phyloP scores from a whole-genome alignment of 2,113 vertebrate genomes.

The Leptocoma aspasia region DNA sequence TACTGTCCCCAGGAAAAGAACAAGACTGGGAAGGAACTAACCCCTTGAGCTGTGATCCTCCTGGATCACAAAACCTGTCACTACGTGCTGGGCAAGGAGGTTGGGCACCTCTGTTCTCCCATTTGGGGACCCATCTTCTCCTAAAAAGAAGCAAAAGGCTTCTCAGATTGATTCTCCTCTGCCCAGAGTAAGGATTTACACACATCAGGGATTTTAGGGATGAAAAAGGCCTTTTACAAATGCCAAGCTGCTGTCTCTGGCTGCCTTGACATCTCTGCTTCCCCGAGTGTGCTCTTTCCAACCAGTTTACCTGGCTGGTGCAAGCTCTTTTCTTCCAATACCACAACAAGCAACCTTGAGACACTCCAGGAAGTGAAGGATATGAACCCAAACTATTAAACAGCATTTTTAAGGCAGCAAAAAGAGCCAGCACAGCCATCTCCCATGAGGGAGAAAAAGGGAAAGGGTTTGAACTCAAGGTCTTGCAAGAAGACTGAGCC shows the following conservation, averaged over 20 bases:
- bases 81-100: background rate
- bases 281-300: background rate
- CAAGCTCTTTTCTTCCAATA: background rate
- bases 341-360: background rate
- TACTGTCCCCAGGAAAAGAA: background rate
- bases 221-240: background rate
- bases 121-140: fast-evolving
- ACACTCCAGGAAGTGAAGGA: background rate
- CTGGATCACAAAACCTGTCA: background rate
- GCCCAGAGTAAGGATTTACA: background rate
- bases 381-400: background rate
- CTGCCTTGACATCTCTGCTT: background rate
- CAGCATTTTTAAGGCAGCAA: background rate
- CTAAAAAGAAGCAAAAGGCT: background rate
- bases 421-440: background rate
- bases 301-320: background rate
- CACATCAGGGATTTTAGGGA: background rate
- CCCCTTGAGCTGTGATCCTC: background rate
- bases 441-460: fast-evolving
- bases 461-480: background rate
- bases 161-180: background rate
- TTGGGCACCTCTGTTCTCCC: background rate
- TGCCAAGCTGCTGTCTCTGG: background rate
- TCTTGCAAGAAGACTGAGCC: background rate
- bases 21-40: background rate